phyloP scores from a whole-genome alignment of 2,888 invertebrate genomes.

The Molorchus minor region DNA sequence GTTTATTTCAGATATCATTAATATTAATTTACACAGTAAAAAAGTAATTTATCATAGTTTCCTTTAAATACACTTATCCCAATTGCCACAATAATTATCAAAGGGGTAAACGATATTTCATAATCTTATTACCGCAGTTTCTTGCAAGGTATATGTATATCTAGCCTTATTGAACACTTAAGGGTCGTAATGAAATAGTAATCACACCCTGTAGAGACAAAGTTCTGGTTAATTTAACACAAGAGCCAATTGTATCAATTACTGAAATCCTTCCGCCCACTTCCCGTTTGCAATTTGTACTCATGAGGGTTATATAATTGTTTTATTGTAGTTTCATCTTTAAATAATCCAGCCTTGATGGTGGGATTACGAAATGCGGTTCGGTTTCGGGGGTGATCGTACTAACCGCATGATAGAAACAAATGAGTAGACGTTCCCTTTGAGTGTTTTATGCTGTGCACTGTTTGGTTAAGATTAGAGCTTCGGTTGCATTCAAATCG shows the following conservation, averaged over 20 bases:
- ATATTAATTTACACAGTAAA: no score
- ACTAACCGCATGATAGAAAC: slow-evolving; percentile 30
- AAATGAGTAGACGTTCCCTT: slow-evolving; percentile 34
- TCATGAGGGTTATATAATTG: slow-evolving; percentile 49
- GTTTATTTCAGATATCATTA: no score
- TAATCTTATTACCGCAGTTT: no score
- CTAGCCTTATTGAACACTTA: no score
- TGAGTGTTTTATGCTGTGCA: slow-evolving; percentile 26
- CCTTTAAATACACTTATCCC: no score
- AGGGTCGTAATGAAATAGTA: slow-evolving; percentile 21
- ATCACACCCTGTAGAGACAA: slow-evolving; percentile 28
- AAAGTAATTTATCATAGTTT: no score
- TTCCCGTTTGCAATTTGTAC: slow-evolving; percentile 48
- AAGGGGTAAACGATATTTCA: no score
- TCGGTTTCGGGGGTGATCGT: slow-evolving; percentile 21
- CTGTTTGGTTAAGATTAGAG: background rate
- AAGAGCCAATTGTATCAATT: slow-evolving; percentile 51
- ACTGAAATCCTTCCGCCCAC: slow-evolving; percentile 51
- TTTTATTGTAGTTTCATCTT: slow-evolving; percentile 43
- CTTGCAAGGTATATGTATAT: no score
- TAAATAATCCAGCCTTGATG: slow-evolving; percentile 31
- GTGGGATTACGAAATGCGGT: slow-evolving; percentile 24
- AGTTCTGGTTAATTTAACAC: slow-evolving; percentile 38
- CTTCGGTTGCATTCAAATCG: no score
- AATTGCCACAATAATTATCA: no score